Base-by-base conservation (phyloP, 2,113 vertebrate genomes). In the Pitta sordida region DNA sequence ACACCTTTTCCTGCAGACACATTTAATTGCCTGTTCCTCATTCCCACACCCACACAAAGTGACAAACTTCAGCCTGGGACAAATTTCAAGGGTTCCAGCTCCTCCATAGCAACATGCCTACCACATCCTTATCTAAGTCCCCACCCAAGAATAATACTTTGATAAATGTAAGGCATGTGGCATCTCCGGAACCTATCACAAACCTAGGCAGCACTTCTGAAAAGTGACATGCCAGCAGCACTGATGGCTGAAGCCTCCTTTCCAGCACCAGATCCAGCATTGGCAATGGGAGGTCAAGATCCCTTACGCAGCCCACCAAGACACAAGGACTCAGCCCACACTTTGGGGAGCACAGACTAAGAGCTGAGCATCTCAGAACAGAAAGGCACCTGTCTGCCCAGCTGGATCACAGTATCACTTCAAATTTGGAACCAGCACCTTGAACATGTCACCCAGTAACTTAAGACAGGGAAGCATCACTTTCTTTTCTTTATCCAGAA, bases 231-330 rank as follows among this genome's bases (percentile, higher is more conserved):
- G 32, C 22, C 56, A 78, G 64, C 43, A 81, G 55, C 23, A 56
- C 20, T 11, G 32, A 48, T 21, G 39, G 64, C 43, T 83, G 51
- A 65, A 58, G 32, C 9, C 34, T 43, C 19, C 29, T 88, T 46
- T 53, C 51, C 63, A 74, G 59, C 46, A n/a, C 26, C 43, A 44
- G 56, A 69, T 37, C 44, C 60, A 56, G 44, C 48, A 67, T 0
- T 59, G 39, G 56, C 60, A 83, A 27, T 3, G 6, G 37, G 46
- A 86, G 15, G 21, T 34, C 49, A 44, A 59, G 62, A 17, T 74
- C 6, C 56, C 19, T 52, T 27, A 27, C 0, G 0, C 5, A 63
- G 49, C 44, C 46, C 89, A 3, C 1, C 44, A 43, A 89, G 60
- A 44, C 26, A 55, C 13, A 29, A 51, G n/a, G 39, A 63, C 21